These are phyloP conservation scores for Ramazzottius varieornatus DNA, from an alignment of 2,888 invertebrate species.

Conservation along the genomic window DNA sequence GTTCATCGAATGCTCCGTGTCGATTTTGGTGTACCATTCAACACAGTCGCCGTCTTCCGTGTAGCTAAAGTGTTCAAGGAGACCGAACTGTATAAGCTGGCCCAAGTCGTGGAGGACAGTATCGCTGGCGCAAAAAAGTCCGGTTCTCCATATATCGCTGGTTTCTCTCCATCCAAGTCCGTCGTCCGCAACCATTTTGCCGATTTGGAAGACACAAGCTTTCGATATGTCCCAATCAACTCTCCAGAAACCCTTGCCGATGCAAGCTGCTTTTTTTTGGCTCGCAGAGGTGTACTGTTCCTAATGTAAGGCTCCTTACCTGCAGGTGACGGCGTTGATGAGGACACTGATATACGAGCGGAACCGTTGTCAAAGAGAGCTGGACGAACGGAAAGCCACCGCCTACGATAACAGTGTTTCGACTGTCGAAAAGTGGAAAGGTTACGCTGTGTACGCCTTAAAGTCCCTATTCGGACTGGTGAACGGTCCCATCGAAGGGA, in stretches of 20 bases:
- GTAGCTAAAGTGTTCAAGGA: not conserved
- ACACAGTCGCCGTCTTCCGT: not conserved
- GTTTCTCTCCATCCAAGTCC: not conserved
- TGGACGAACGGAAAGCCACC: not conserved
- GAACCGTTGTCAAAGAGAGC: not conserved
- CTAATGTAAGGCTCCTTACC: not conserved
- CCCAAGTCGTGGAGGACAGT: not conserved
- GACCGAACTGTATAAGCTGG: not conserved
- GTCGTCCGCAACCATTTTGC: not conserved
- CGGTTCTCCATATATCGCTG: not conserved
- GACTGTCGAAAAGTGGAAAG: not conserved
- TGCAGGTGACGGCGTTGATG: not conserved
- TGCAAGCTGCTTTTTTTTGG: not conserved
- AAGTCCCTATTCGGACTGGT: not conserved
- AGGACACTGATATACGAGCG: not conserved
- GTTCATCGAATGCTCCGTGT: not conserved
- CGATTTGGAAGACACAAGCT: not conserved
- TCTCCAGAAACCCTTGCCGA: not conserved
- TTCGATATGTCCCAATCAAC: not conserved
- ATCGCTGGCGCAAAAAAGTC: not conserved
- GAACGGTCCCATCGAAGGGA: not conserved
- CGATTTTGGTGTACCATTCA: not conserved
- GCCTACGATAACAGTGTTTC: not conserved
- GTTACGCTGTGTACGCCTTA: not conserved
- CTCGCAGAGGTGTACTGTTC: not conserved